phyloP scores from a whole-genome alignment of 2,113 vertebrate genomes.

The Tetrao urogallus region DNA sequence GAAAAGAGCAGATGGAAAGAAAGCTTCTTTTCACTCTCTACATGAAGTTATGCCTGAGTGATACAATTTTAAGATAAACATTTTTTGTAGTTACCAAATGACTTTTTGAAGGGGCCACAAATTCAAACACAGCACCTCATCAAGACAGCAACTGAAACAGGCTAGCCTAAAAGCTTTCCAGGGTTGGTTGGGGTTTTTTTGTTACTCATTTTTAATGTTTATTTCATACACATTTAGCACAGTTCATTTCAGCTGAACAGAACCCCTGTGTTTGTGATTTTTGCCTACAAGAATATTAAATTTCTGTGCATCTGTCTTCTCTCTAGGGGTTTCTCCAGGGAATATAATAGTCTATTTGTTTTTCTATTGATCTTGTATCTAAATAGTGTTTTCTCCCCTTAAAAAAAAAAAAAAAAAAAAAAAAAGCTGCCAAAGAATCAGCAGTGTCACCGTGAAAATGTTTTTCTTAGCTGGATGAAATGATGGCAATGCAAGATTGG shows the following conservation, averaged over 20 bases:
- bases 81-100: neutral
- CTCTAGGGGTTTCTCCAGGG: constrained; percentile 44
- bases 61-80: constrained; percentile 16
- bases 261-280: constrained; percentile 54
- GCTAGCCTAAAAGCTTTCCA: neutral
- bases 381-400: constrained; percentile 58
- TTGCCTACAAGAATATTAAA: constrained; percentile 66
- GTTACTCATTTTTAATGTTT: constrained; percentile 31
- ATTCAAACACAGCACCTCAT: constrained; percentile 47
- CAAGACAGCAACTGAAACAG: neutral
- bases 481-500: constrained; percentile 50
- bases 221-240: constrained; percentile 43
- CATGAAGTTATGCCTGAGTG: neutral
- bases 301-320: constrained; percentile 45
- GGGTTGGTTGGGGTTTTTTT: neutral
- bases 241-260: constrained; percentile 50
- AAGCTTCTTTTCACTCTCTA: neutral
- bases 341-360: constrained; percentile 68
- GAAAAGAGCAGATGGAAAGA: neutral
- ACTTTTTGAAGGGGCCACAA: constrained; percentile 28
- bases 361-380: constrained; percentile 67
- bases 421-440: constrained; percentile 63
- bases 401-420: constrained; percentile 59
- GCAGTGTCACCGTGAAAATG: constrained; percentile 61
- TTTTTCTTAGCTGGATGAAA: constrained; percentile 48